Percentiles rank a stretch among this genome's conserved stretches.
These are phyloP conservation scores for Helicoverpa assulta DNA, from an alignment of 2,888 invertebrate genomes.

Conservation along the genomic window DNA sequence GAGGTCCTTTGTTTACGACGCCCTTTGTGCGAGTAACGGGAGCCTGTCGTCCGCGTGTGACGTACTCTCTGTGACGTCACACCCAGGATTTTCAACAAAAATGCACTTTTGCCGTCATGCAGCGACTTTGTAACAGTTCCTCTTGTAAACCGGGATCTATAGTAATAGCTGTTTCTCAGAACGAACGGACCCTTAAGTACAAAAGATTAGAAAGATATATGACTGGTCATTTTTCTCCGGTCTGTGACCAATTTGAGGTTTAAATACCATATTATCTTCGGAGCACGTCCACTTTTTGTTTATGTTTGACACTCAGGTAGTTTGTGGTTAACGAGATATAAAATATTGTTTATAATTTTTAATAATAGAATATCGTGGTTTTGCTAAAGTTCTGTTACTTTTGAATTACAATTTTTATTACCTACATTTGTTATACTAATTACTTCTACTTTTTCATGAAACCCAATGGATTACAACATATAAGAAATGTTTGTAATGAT, in stretches of 20 bases:
- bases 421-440: no score
- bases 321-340: slow-evolving; percentile 70
- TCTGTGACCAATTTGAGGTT: slow-evolving; percentile 87
- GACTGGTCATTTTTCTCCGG: slow-evolving; percentile 77
- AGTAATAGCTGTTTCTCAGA: slow-evolving; percentile 82
- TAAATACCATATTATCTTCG: slow-evolving; percentile 76
- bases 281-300: slow-evolving; percentile 72
- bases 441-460: no score
- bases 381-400: slow-evolving; percentile 3
- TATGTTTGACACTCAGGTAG: slow-evolving; percentile 70
- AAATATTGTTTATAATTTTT: slow-evolving; percentile 31
- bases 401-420: not conserved
- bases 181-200: slow-evolving; percentile 80
- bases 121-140: slow-evolving; percentile 83
- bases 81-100: slow-evolving; percentile 79
- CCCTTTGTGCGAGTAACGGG: slow-evolving; percentile 84
- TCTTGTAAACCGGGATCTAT: slow-evolving; percentile 87
- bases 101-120: slow-evolving; percentile 86
- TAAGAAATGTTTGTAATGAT: no score
- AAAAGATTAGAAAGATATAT: slow-evolving; percentile 83
- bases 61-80: slow-evolving; percentile 85
- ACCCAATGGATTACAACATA: no score
- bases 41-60: slow-evolving; percentile 69
- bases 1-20: slow-evolving; percentile 77
- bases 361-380: slow-evolving; percentile 13